These are phyloP conservation scores for Boloria euphrosyne DNA, from an alignment of 2,888 invertebrate species.

Conservation along the genomic window DNA sequence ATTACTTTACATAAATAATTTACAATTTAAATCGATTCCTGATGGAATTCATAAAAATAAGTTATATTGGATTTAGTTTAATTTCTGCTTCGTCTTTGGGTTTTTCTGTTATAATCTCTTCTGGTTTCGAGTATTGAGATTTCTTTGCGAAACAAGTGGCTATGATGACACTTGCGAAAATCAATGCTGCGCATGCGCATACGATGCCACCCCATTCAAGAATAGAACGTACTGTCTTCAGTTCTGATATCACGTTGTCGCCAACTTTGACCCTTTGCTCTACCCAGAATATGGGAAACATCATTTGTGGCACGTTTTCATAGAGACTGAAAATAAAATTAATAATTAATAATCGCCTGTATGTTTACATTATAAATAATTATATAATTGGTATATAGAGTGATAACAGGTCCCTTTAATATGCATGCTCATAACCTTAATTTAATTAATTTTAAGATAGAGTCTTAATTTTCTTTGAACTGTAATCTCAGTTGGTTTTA, in stretches of 20 bases:
- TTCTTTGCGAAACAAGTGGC: conserved; percentile 58
- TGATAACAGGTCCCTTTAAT: too few species aligned
- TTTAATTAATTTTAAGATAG: too few species aligned
- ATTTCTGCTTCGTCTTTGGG: conserved; percentile 66
- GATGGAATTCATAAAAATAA: neutral
- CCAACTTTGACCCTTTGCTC: conserved; percentile 85
- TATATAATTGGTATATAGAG: too few species aligned
- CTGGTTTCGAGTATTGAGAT: conserved; percentile 51
- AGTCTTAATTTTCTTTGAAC: too few species aligned
- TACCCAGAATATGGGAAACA: conserved; percentile 91
- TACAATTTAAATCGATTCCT: neutral
- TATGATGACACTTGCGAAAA: conserved; percentile 75
- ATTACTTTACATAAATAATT: too few species aligned
- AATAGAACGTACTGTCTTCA: conserved; percentile 66
- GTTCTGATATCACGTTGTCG: conserved; percentile 77
- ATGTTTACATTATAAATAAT: neutral
- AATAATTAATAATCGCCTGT: neutral
- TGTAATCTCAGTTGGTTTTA: too few species aligned
- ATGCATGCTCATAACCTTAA: too few species aligned
- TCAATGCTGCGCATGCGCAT: conserved; percentile 72
- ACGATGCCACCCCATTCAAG: conserved; percentile 68
- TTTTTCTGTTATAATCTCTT: conserved; percentile 51
- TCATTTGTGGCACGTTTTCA: conserved; percentile 84
- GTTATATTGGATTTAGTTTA: conserved; percentile 59
- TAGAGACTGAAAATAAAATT: conserved; percentile 79